Percentiles rank a stretch among this genome's conserved stretches.
Evolutionary conservation across 2,888 invertebrate genomes (phyloP).

Genomic region (Ectobius pallidus): DNA sequence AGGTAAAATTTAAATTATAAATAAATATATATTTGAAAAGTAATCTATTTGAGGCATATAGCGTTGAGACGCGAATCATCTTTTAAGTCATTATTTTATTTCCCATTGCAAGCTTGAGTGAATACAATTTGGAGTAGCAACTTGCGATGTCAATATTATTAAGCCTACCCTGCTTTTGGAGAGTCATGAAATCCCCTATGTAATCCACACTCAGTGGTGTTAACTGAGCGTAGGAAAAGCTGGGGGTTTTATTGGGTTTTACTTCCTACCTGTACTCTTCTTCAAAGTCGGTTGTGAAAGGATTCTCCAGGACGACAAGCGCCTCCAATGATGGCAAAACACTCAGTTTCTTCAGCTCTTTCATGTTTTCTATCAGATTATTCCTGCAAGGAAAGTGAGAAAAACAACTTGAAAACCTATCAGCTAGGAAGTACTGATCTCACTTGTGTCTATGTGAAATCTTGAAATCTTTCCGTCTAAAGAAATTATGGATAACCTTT

Average conservation of each 20-base stretch:
- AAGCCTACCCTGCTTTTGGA: neutral
- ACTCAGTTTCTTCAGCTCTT: neutral
- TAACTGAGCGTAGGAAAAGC: neutral
- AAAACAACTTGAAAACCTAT: no score
- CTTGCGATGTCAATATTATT: neutral
- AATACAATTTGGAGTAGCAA: no score
- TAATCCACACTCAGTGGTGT: neutral
- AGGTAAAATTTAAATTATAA: no score
- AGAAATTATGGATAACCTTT: no score
- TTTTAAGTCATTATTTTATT: no score
- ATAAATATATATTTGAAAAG: no score
- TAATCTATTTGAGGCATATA: no score
- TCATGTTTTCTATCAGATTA: neutral
- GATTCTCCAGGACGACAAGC: neutral
- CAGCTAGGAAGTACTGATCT: no score
- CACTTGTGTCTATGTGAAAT: no score
- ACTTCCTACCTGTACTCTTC: neutral
- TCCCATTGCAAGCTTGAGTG: no score
- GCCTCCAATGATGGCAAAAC: neutral
- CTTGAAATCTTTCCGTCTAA: no score
- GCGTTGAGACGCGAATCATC: no score
- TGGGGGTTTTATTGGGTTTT: neutral
- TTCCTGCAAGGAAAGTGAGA: neutral
- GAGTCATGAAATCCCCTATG: neutral
- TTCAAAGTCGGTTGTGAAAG: neutral